Evolutionary conservation across 2,113 vertebrate genomes (phyloP), one percentile per base, ranked within the genome.

Genomic region (Piliocolobus tephrosceles): DNA sequence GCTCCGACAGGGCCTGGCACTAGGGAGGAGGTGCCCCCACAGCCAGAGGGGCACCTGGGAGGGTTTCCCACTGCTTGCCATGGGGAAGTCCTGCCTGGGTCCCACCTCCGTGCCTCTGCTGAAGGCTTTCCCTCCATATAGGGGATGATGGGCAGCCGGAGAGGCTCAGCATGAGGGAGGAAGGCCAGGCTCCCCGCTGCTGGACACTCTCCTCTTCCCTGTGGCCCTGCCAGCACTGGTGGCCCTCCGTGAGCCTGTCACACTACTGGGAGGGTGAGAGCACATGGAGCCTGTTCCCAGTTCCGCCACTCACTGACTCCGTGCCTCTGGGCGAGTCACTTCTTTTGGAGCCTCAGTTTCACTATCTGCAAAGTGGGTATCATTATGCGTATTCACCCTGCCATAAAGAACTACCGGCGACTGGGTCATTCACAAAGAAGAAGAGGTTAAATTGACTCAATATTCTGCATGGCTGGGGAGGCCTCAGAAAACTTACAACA

Each of bases 1-100:
- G 92, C 35, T 84, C 89, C 91, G 14, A 58, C 91, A 73, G 82
- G 80, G 76, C 43, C 88, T 12, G 4, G 30, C 32, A 9, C 43
- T 3, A 1, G 35, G 55, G 64, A 35, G 45, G 76, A 72, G 75
- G 6, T 17, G 11, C 43, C 52, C 81, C 70, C 35, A 10, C 12
- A 2, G 64, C 18, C 1, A 14, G 32, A 38, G 23, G 6, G 55
- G n/a, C 32, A 0, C 11, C 88, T 45, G 68, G 20, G n/a, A 52
- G 64, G 4, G 27, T 1, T 18, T 45, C 50, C 23, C 5, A 3
- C 35, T 16, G 72, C 87, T 82, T 43, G 8, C 68, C 17, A 0
- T 10, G 11, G 92, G 83, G 83, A 66, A 30, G 55, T 75, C 88
- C 90, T 80, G 82, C 90, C 55, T 40, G 3, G 4, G 83, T 52